Percentiles rank a stretch among this genome's conserved stretches.
Conservation (phyloP, 2,113 vertebrate genomes). For the Engraulis encrasicolus region DNA sequence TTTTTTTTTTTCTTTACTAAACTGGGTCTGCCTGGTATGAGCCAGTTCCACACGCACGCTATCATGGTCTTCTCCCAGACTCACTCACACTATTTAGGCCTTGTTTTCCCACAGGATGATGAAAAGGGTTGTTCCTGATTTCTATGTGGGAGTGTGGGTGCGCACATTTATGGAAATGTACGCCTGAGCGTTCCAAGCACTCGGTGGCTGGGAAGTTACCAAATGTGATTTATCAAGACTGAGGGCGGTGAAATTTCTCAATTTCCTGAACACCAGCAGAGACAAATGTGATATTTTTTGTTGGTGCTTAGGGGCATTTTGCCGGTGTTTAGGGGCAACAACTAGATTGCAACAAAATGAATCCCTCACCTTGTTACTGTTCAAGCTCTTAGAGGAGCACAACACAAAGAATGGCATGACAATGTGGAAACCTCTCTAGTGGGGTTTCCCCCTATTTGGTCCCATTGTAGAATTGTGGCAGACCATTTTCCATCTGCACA, state of each 20-base stretch:
- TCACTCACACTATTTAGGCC: not conserved
- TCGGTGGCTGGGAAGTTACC: not conserved
- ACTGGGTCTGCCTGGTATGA: not conserved
- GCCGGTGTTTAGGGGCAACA: too few relatives aligned
- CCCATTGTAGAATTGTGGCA: too few relatives aligned
- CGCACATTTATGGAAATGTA: not conserved
- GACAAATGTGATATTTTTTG: not conserved
- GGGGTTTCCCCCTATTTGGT: too few relatives aligned
- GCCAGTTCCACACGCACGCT: not conserved
- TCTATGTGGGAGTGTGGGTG: too few relatives aligned
- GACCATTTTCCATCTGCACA: too few relatives aligned
- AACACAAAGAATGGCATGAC: too few relatives aligned
- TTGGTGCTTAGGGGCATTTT: not conserved
- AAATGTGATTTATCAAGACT: not conserved
- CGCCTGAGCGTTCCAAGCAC: not conserved
- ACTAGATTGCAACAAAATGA: too few relatives aligned
- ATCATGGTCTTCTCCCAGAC: not conserved
- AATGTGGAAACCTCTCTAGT: too few relatives aligned
- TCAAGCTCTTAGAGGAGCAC: too few relatives aligned
- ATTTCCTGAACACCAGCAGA: not conserved
- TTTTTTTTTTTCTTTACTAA: too few relatives aligned
- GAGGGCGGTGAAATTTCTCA: not conserved
- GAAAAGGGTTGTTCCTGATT: too few relatives aligned
- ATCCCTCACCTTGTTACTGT: too few relatives aligned
- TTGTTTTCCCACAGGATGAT: not conserved